A percentile compares a stretch with the other conserved stretches of the same genome.
These are phyloP conservation scores for Leucoptera coffeella DNA, from an alignment of 2,888 invertebrate genomes.

Conservation along the genomic window DNA sequence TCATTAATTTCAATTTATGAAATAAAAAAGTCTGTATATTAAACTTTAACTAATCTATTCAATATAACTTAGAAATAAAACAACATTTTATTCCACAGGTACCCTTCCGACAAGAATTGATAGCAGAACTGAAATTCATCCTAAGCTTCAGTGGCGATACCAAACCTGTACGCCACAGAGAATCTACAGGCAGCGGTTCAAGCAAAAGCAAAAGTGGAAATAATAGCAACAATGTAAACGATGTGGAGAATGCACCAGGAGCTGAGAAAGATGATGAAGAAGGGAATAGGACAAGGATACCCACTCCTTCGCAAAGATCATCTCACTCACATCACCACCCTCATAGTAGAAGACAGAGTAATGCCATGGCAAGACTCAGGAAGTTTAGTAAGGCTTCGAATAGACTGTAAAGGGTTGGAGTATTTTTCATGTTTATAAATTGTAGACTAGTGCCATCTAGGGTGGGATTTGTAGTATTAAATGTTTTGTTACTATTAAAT, in stretches of 20 bases:
- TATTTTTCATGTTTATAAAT: no score
- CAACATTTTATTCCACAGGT: constrained; percentile 30
- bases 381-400: constrained; percentile 19
- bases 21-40: no score
- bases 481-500: no score
- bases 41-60: no score
- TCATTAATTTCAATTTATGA: no score
- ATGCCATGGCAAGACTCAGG: constrained; percentile 32
- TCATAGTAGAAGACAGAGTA: constrained; percentile 35
- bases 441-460: no score
- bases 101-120: constrained; percentile 58
- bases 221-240: background rate
- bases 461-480: no score
- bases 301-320: constrained; percentile 23
- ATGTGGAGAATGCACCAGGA: constrained; percentile 6
- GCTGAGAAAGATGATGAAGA: constrained; percentile 15
- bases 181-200: constrained; percentile 23
- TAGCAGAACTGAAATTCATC: constrained; percentile 67
- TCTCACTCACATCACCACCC: constrained; percentile 25
- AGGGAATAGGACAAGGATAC: constrained; percentile 13
- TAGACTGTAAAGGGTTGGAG: no score
- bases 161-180: constrained; percentile 58
- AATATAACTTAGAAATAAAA: no score
- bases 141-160: constrained; percentile 63
- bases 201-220: constrained; percentile 18